Base-by-base conservation (phyloP, 2,888 invertebrate species). In the Pammene aurita region DNA sequence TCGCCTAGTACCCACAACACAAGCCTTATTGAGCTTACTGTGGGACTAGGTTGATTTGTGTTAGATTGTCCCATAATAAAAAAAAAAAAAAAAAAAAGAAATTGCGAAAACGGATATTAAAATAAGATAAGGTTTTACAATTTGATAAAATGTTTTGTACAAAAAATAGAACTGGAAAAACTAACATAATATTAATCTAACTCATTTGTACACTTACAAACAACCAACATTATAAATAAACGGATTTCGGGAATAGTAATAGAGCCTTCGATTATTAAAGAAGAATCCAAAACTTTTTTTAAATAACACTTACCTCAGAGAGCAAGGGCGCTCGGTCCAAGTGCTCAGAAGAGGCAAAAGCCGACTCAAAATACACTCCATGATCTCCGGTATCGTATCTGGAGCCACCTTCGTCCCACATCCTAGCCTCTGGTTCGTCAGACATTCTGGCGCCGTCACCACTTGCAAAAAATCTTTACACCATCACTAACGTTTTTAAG, bases 381-480 rank as follows among this genome's bases (percentile, higher is more conserved):
- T 85, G 86, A 66, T 80, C 81, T 62, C 88, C 79, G 71, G 86
- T 81, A 72, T 91, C 90, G 75, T 88, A 92, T 69, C 88, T 81
- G 55, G 90, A 86, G 63, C 84, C 84, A 42, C 84, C 90, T 62
- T 92, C 92, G 57, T 92, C 91, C 92, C 92, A 92, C 92, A 92
- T 92, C 77, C 90, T 86, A 71, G 92, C 91, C 74, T 92, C 92
- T 10, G 89, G 82, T 80, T 92, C 92, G 80, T 92, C 92, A 91
- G 92, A 92, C 92, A 92, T 92, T 78, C 90, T 90, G 91, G 91
- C 89, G 89, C 90, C 90, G 63, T 46, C 50, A 11, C 34, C 18
- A 52, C 46, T 64, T 52, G 58, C 41, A 18, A 41, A 64, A 52
- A 18, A n/a, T 35, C 26, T 35, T 61, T 46, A 62, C 62, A 62